Conservation (phyloP, 2,113 vertebrate species). For the Callipepla californica region DNA sequence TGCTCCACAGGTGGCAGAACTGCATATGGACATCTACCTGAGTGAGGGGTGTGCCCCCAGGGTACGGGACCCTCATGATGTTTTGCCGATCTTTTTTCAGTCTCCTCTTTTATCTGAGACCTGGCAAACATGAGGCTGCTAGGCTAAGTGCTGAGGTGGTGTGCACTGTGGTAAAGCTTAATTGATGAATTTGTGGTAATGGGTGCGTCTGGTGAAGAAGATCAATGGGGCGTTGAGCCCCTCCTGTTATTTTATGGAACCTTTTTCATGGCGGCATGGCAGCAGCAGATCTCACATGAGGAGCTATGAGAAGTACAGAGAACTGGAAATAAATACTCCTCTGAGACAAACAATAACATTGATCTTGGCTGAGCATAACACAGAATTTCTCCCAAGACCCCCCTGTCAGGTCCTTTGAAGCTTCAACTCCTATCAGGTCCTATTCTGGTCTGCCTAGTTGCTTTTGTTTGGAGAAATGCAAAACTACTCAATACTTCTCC, state of each 20-base stretch:
- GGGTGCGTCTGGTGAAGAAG: not conserved
- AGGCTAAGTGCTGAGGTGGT: not conserved
- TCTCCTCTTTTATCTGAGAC: not conserved
- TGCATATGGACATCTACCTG: not conserved
- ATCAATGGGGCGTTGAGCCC: not conserved
- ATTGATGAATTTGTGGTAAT: not conserved
- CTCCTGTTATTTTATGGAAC: constrained; percentile 12
- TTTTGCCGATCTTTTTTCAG: not conserved
- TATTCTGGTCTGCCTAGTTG: not conserved
- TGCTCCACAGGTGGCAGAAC: not conserved
- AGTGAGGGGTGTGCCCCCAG: not conserved
- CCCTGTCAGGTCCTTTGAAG: constrained; percentile 52
- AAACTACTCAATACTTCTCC: not conserved
- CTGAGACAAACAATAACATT: constrained; percentile 72
- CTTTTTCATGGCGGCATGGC: constrained; percentile 32
- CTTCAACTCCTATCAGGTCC: not conserved
- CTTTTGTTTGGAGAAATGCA: constrained; percentile 41
- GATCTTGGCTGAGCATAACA: constrained; percentile 52
- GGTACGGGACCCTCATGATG: rapidly evolving
- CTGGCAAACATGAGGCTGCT: not conserved
- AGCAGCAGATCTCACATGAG: constrained; percentile 33
- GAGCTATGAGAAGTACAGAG: constrained; percentile 48
- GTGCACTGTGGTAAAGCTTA: rapidly evolving
- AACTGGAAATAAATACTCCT: constrained; percentile 60
- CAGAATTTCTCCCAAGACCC: constrained; percentile 24